Base-by-base conservation (phyloP, 2,888 invertebrate species). In the Noctua janthina region DNA sequence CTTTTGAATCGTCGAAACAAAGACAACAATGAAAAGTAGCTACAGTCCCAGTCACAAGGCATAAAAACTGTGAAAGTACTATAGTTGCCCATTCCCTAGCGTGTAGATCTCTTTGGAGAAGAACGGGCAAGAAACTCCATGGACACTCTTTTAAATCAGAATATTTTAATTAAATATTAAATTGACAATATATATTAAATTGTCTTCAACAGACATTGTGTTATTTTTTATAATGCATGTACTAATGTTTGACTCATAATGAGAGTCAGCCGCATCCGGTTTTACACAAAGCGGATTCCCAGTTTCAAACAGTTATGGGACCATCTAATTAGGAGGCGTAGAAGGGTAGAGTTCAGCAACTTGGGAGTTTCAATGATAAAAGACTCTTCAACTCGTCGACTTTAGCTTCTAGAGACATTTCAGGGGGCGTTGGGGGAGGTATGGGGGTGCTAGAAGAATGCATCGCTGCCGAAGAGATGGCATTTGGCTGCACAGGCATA, bases 401-500 rank as follows among this genome's bases (percentile, higher is more conserved):
- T 87, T 89, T 77, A 92, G 73, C 66, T 88, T 70, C 64, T 75
- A 35, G 76, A 87, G 86, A 78, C 76, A 89, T 94, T 94, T 91
- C 95, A 95, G 94, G 95, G 88, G 94, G 94, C 80, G 81, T 94
- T 87, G 80, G 81, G 68, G 95, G 94, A 74, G 97, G 97, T 77
- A 91, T 98, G 85, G 97, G 97, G 73, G 96, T 97, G 71, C 96
- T 98, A 91, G 98, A 98, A 88, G 97, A 97, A 39, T 98, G 98
- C 90, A 90, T 98, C 68, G 94, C 98, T 62, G 97, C 97, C 49
- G 98, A 98, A 93, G 98, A 98, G 91, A 91, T 98, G 39, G 97
- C 98, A 23, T 98, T 98, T 93, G 98, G 98, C 10, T 98, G 98
- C 92, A 97, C 98, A 73, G 98, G 98, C 84, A 97, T 98, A 68